Percentiles rank a stretch among this genome's conserved stretches.
phyloP scores from a whole-genome alignment of 2,113 vertebrate species.

The Atrichornis clamosus region DNA sequence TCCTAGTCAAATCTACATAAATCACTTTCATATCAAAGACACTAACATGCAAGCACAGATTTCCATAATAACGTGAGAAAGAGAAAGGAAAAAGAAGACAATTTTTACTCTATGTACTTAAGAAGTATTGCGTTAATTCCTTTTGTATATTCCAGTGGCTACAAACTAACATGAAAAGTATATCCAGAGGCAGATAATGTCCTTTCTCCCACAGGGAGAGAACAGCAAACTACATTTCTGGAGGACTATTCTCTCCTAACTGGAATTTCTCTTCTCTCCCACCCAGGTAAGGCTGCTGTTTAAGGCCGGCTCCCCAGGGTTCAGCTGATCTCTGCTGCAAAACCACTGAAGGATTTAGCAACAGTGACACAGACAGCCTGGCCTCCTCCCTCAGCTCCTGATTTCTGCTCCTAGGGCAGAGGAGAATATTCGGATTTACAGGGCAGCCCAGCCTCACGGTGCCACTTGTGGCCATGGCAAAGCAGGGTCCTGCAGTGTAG shows the following conservation, averaged over 20 bases:
- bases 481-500: accelerated
- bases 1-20: not conserved
- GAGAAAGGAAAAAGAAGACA: not conserved
- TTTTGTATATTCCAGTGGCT: not conserved
- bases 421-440: not conserved
- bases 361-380: not conserved
- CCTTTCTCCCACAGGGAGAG: not conserved
- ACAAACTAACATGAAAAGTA: not conserved
- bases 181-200: not conserved
- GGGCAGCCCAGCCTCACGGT: not conserved
- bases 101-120: not conserved
- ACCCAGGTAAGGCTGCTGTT: not conserved
- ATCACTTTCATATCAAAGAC: not conserved
- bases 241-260: not conserved
- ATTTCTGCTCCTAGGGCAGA: not conserved
- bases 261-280: not conserved
- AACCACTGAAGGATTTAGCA: not conserved
- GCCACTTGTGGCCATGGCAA: not conserved
- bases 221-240: not conserved
- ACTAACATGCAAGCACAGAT: not conserved
- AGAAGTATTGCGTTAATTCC: not conserved
- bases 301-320: not conserved
- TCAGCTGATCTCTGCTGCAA: not conserved
- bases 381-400: not conserved
- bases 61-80: conserved; percentile 17